Evolutionary conservation across 2,888 invertebrate genomes (phyloP).

Genomic region (Trilocha varians): DNA sequence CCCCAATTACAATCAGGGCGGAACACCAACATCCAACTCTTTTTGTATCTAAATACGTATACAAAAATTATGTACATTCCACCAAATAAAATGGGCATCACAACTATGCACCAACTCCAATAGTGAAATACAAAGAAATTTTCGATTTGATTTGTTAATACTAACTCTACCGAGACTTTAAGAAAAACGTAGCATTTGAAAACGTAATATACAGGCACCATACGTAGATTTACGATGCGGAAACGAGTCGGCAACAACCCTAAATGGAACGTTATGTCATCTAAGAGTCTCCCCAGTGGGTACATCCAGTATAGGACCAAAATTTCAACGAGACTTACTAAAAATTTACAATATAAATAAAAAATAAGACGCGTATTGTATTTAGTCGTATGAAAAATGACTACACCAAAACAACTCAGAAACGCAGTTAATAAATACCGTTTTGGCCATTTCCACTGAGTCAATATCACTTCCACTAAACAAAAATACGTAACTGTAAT

Average conservation of each 20-base stretch:
- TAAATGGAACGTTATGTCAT: constrained; percentile 37
- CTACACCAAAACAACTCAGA: background rate
- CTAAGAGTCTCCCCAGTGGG: constrained; percentile 34
- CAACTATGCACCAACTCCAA: constrained; percentile 14
- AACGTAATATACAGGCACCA: constrained; percentile 30
- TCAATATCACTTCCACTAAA: constrained; percentile 26
- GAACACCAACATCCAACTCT: constrained; percentile 25
- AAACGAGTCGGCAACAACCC: constrained; percentile 25
- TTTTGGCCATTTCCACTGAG: constrained; percentile 18
- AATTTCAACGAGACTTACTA: constrained; percentile 22
- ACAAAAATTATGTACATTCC: constrained; percentile 8
- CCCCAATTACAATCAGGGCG: constrained; percentile 37
- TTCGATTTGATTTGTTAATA: too few relatives aligned
- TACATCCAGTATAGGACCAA: constrained; percentile 29
- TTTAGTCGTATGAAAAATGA: constrained; percentile 4
- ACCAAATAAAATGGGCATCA: constrained; percentile 12
- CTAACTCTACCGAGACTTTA: constrained; percentile 11
- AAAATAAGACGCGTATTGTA: constrained; percentile 10
- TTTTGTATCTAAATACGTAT: constrained; percentile 12
- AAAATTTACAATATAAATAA: constrained; percentile 19
- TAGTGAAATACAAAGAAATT: constrained; percentile 4
- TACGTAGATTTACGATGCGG: constrained; percentile 19
- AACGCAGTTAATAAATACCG: constrained; percentile 14
- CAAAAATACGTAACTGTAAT: constrained; percentile 30
- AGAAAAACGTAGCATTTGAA: constrained; percentile 20